Evolutionary conservation across 1,140 invertebrate species (phyloP).

Genomic region (Ptiloglossa arizonensis): DNA sequence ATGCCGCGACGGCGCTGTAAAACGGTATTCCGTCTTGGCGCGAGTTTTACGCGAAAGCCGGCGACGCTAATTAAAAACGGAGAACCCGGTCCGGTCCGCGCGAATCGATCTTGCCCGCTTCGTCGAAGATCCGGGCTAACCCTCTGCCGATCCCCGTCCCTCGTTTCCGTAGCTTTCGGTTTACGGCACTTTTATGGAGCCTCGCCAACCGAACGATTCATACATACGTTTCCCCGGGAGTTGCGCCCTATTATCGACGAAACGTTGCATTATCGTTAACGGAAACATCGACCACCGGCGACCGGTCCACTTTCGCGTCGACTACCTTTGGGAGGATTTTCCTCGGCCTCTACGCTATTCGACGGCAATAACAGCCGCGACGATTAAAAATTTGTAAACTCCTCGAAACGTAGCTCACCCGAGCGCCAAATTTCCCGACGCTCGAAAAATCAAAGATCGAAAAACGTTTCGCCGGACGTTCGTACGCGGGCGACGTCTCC

Average conservation of each 20-base stretch:
- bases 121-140: neutral
- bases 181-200: conserved; percentile 7
- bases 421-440: too few species aligned
- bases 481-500: too few species aligned
- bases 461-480: too few species aligned
- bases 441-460: too few species aligned
- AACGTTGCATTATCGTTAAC: neutral
- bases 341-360: too few species aligned
- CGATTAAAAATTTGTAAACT: neutral
- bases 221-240: neutral
- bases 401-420: neutral
- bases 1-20: neutral
- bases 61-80: neutral
- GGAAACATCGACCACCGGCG: neutral
- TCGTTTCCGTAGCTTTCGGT: conserved; percentile 1
- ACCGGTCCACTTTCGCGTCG: neutral
- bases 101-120: neutral
- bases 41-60: neutral
- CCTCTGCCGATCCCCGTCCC: conserved; percentile 8
- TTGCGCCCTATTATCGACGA: neutral
- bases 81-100: neutral
- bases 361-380: neutral
- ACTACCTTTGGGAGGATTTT: neutral
- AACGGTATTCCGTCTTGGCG: neutral
- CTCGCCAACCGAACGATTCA: neutral